A percentile compares a stretch with the other conserved stretches of the same genome.
phyloP scores from a whole-genome alignment of 2,113 vertebrate genomes.

The Paramisgurnus dabryanus region DNA sequence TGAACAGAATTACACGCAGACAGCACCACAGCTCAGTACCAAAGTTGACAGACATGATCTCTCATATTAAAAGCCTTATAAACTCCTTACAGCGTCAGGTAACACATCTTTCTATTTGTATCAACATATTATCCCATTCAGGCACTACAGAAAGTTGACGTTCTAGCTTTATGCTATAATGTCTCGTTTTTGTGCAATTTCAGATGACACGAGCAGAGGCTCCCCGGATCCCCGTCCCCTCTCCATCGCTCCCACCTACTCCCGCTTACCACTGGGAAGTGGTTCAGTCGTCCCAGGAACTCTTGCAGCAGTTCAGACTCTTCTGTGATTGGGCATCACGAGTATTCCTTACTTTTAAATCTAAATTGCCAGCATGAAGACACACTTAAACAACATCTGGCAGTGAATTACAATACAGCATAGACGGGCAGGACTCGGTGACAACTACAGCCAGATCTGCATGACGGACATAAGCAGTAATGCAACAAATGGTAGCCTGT shows the following conservation, averaged over 20 bases:
- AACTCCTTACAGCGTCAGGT: slow-evolving; percentile 74
- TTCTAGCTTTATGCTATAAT: background rate
- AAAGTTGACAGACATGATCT: slow-evolving; percentile 74
- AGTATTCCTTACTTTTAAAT: slow-evolving; percentile 75
- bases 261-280: slow-evolving; percentile 67
- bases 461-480: background rate
- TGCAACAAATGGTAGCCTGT: background rate
- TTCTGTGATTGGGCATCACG: slow-evolving; percentile 79
- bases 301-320: slow-evolving; percentile 77
- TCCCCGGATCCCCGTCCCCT: slow-evolving; percentile 54
- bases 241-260: slow-evolving; percentile 67
- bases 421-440: slow-evolving; percentile 34
- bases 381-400: background rate
- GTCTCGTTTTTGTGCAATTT: background rate
- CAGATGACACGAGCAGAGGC: slow-evolving; percentile 74
- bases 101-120: slow-evolving; percentile 9
- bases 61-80: slow-evolving; percentile 72
- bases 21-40: slow-evolving; percentile 70
- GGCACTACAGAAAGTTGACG: background rate
- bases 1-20: slow-evolving; percentile 73
- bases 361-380: slow-evolving; percentile 66
- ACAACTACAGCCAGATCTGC: background rate
- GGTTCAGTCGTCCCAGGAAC: slow-evolving; percentile 74
- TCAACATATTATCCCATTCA: no score
- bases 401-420: slow-evolving; percentile 1